Base-by-base conservation (phyloP, 2,888 invertebrate genomes). In the Orchesella flavescens region DNA sequence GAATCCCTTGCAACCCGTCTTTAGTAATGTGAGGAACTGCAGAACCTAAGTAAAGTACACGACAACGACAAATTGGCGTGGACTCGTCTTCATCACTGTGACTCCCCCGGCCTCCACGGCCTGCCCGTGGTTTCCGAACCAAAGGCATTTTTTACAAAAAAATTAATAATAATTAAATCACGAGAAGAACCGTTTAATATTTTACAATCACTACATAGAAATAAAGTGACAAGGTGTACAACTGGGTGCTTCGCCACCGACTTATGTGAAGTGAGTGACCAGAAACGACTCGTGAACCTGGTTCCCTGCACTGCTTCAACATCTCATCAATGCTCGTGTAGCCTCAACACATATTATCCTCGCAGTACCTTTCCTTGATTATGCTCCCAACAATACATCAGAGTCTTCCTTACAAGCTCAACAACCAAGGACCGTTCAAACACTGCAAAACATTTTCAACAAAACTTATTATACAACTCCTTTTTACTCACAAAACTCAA, bases 11-110 rank as follows among this genome's bases (percentile, higher is more conserved):
- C 69, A 99, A 92, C 72, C 99, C 99, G 90, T 99, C 98, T 91
- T 99, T 98, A 90, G 97, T 97, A 90, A 97, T 96, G 89, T 98
- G 97, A 44, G 99, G 97, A 89, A 98, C 98, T 24, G 97, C 95
- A 89, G 96, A 96, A 88, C 99, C 99, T 89, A 99, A 93, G 91
- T 99, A 99, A 83, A 98, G 93, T 76, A 99, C 98, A 86, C 97
- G 94, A 91, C 98, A 99, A 89, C 97, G 94, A 92, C 98, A 97
- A 89, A 97, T 97, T 90, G 97, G 98, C 89, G 96, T 97, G 89
- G 96, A 95, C 90, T 95, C 89, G 43, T 89, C 88, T 49, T 89
- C 94, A 79, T 92, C 92, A 86, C 88, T 88, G 71, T 87, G 87
- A 83, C 89, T 88, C 21, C 87, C 87, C 68, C 86, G 85, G 63